Evolutionary conservation across 2,888 invertebrate genomes (phyloP), one percentile per base, ranked within the genome.

Genomic region (Pollenia griseotomentosa): DNA sequence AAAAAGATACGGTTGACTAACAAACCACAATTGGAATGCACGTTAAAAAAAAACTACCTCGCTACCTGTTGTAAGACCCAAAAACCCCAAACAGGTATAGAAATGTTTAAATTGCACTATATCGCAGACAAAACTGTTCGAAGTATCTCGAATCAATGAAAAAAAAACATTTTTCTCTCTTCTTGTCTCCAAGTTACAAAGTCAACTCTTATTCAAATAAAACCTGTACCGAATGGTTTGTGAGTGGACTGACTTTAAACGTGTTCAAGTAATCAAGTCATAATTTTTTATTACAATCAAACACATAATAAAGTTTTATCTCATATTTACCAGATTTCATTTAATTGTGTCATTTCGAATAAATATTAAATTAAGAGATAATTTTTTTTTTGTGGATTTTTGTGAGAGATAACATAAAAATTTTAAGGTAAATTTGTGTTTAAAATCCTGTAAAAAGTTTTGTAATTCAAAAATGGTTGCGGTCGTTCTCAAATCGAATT

Each of bases 1-100:
- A 40, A 74, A 46, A 57, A 81, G 79, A 80, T 74, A 84, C 19
- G 87, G 77, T 78, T 87, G 87, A 81, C 87, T 87, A 65, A 80
- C 57, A 75, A 80, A 80, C 75, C 68, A 82, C 81, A 82, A 68
- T 68, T 74, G 81, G 84, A 78, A 87, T 81, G 78, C 70, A 79
- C 55, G 40, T 57, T 61, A 46, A 16, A 65, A 68, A 68, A 33
- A 79, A 51, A 33, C 33, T 33, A 33, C 33, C 16, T 68, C 33
- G 46, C 71, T 83, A 83, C 83, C 77, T 83, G 83, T 48, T 51
- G 55, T 48, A 55, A 63, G n/a, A 16, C n/a, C 6, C 46, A 65
- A 80, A 70, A 82, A 55, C 23, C 33, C 12, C 19, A 81, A 86
- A 82, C 85, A 86, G 85, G 85, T 85, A 85, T 57, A 23, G 5